Percentiles rank a stretch among this genome's conserved stretches.
phyloP scores from a whole-genome alignment of 2,113 vertebrate genomes.

The Lepisosteus osseus region DNA sequence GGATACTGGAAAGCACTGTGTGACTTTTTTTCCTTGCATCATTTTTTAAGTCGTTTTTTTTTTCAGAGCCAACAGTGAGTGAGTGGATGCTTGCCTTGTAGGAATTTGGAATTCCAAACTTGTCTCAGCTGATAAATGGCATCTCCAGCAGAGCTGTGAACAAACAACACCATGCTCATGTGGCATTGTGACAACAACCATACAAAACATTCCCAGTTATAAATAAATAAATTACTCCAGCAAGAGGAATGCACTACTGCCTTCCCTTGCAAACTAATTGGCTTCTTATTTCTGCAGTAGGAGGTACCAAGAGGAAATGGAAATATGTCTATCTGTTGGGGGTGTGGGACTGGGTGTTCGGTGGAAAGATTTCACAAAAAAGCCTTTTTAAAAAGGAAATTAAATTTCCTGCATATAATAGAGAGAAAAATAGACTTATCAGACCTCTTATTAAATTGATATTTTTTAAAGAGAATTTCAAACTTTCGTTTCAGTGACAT shows the following conservation, averaged over 20 bases:
- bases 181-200: constrained; percentile 20
- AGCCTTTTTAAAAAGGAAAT: constrained; percentile 74
- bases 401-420: constrained; percentile 59
- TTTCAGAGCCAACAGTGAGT: constrained; percentile 40
- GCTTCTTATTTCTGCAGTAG: constrained; percentile 55
- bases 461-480: constrained; percentile 76
- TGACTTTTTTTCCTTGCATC: constrained; percentile 54
- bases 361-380: constrained; percentile 65
- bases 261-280: constrained; percentile 73
- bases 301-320: constrained; percentile 47
- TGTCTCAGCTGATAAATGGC: constrained; percentile 58
- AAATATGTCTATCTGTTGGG: constrained; percentile 29
- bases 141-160: constrained; percentile 42
- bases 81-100: constrained; percentile 56
- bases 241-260: constrained; percentile 73
- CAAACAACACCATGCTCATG: constrained; percentile 45
- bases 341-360: constrained; percentile 26
- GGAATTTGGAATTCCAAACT: constrained; percentile 60
- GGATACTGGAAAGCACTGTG: constrained; percentile 91
- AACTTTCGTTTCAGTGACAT: constrained; percentile 72
- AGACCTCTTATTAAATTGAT: constrained; percentile 80
- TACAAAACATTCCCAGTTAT: constrained; percentile 10
- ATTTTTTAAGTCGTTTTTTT: constrained; percentile 45
- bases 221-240: constrained; percentile 39
- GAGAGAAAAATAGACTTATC: constrained; percentile 48